These are phyloP conservation scores for Mionectes macconnelli DNA, from an alignment of 2,113 vertebrate genomes.

Conservation along the genomic window DNA sequence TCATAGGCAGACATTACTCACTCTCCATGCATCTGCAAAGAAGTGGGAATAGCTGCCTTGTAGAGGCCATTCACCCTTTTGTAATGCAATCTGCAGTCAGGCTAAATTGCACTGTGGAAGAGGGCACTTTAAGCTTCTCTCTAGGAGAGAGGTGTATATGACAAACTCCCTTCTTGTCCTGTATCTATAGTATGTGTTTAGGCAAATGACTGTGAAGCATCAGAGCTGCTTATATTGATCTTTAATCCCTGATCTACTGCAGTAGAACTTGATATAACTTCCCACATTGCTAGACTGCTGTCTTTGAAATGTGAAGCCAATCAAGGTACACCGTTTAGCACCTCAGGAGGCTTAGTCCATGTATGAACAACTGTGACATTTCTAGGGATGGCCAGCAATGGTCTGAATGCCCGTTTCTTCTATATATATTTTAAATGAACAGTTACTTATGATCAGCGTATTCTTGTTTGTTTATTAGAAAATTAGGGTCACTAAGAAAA, in stretches of 20 bases:
- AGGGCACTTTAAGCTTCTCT: conserved; percentile 42
- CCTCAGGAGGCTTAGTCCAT: background rate
- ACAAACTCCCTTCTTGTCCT: conserved; percentile 28
- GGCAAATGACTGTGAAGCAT: conserved; percentile 28
- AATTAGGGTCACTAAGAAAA: background rate
- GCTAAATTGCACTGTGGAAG: conserved; percentile 39
- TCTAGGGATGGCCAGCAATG: background rate
- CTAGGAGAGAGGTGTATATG: background rate
- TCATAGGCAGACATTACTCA: conserved; percentile 59
- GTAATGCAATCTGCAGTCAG: conserved; percentile 54
- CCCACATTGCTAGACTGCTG: background rate
- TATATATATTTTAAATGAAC: background rate
- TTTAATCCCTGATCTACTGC: conserved; percentile 34
- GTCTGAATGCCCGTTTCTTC: background rate
- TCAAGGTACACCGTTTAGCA: background rate
- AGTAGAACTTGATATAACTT: background rate
- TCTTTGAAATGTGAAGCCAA: background rate
- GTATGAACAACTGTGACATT: background rate
- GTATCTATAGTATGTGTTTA: background rate
- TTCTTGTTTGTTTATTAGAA: background rate
- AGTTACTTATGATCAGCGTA: background rate
- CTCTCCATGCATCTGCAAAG: conserved; percentile 44
- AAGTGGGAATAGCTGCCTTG: conserved; percentile 57
- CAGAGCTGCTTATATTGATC: conserved; percentile 44
- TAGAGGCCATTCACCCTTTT: conserved; percentile 49